Conservation (phyloP, 1,140 invertebrate genomes). For the Ooceraea biroi region DNA sequence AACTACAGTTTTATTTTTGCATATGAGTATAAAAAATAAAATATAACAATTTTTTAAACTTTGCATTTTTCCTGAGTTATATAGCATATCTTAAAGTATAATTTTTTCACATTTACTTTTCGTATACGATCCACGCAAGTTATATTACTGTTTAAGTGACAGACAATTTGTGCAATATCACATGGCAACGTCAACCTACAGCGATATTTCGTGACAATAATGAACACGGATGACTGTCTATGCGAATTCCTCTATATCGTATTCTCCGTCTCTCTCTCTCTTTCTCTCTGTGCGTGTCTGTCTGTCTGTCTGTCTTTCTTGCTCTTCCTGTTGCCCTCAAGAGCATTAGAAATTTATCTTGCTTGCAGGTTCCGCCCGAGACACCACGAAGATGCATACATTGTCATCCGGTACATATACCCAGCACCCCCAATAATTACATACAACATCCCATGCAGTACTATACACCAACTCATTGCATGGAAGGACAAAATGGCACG, state of each 20-base stretch:
- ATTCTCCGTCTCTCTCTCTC: not conserved
- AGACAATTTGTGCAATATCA: conserved; percentile 2
- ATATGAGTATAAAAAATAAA: too few relatives aligned
- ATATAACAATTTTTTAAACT: not conserved
- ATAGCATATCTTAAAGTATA: not conserved
- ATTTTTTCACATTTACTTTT: not conserved
- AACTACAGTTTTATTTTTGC: too few relatives aligned
- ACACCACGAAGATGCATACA: conserved; percentile 82
- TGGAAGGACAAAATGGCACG: conserved; percentile 77
- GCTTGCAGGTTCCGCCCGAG: conserved; percentile 77
- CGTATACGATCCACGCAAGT: too few relatives aligned
- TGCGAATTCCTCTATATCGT: not conserved
- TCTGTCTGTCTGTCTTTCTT: too few relatives aligned
- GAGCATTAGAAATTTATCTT: conserved; percentile 54
- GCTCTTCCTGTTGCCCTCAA: not conserved
- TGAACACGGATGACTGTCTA: conserved; percentile 41
- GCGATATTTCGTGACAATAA: conserved; percentile 38
- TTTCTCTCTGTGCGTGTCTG: not conserved
- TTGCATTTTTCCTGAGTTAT: not conserved
- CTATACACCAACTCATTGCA: conserved; percentile 82
- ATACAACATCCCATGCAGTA: conserved; percentile 81
- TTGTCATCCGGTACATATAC: conserved; percentile 81
- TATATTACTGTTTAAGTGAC: not conserved
- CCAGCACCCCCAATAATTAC: conserved; percentile 80
- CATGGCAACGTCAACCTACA: not conserved